Evolutionary conservation across 1,140 invertebrate genomes (phyloP), one percentile per base, ranked within the genome.

Genomic region (Archegozetes longisetosus): DNA sequence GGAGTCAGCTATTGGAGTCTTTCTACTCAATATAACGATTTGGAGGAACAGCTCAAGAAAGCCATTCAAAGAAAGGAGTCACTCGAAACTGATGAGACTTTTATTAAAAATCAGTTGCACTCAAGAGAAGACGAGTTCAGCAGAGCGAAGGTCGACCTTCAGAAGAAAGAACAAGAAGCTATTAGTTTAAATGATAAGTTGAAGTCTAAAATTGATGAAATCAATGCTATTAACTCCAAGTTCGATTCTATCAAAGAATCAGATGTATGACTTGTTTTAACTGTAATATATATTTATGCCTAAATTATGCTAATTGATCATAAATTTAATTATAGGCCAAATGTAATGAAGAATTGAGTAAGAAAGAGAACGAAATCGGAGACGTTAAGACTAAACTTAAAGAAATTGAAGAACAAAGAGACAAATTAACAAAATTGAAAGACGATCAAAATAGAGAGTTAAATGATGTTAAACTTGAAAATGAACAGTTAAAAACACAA

Each of bases 1-100:
- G 55, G 23, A n/a, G 29, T 62, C 28, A 50, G 40, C 27, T 62
- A 62, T 29, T 62, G 32, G 29, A 53, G 50, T 22, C 40, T 59
- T 9, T 61, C 57, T 13, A 4, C 40, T 9, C 55, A 62, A 28
- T 62, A 62, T 58, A 48, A 32, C 25, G 26, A 47, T 40, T 27
- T 62, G 4, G 51, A 62, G 26, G 22, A 22, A 17, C 55, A 62
- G 23, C 24, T 62, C 1, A 32, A 26, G 26, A 17, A 27, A 1
- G 13, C 53, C 3, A 54, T 60, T 17, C 51, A 29, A 17, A 56
- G 48, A 28, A 32, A 48, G 23, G 54, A 60, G 26, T 54, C 51
- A 9, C 20, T 60, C 22, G 58, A 60, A 53, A 47, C 46, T 20
- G 24, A 58, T 27, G 12, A 3, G 49, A 14, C 12, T 3, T 51